Evolutionary conservation across 2,113 vertebrate genomes (phyloP), one percentile per base, ranked within the genome.

Genomic region (Colossoma macropomum): DNA sequence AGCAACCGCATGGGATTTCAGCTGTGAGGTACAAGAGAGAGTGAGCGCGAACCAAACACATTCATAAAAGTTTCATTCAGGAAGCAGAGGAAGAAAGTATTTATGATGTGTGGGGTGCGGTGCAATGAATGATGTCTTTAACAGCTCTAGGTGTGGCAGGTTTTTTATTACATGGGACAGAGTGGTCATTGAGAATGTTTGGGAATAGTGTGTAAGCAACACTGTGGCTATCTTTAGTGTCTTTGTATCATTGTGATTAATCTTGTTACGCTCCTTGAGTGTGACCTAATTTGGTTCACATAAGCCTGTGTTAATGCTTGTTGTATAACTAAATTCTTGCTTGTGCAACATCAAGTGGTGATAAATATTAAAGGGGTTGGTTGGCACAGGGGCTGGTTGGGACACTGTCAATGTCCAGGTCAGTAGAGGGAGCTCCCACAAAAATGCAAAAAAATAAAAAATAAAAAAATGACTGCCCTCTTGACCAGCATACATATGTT

Each of bases 31-130:
- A 59, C 6, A 59, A 59, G 1, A 60, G 23, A 69, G 25, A 38
- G 30, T 45, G 68, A 71, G 19, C 68, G 45, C 2, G 21, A 41
- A 41, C 32, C 1, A 27, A 63, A 38, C 48, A 69, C 45, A 25
- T 79, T 56, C 63, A 69, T 69, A 69, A 69, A 34, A 69, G 32
- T 12, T 32, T 69, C 32, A 69, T 69, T 69, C 32, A 69, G 66
- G 66, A 69, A 69, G 32, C 21, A 38, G 66, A 69, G 66, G 66
- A 69, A 69, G 62, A 54, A 54, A 34, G 66, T n/a, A 69, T 69
- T 34, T 23, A 41, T 41, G 32, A 21, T 69, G 30, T 23, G 23
- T 69, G 66, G 65, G 65, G 30, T 34, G 30, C 1, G 30, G 66
- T 69, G 32, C 30, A 6, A 23, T 69, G 66, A 69, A 23, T 38